phyloP scores from a whole-genome alignment of 92 coral and sea anemone genomes.

The Heteractis magnifica region DNA sequence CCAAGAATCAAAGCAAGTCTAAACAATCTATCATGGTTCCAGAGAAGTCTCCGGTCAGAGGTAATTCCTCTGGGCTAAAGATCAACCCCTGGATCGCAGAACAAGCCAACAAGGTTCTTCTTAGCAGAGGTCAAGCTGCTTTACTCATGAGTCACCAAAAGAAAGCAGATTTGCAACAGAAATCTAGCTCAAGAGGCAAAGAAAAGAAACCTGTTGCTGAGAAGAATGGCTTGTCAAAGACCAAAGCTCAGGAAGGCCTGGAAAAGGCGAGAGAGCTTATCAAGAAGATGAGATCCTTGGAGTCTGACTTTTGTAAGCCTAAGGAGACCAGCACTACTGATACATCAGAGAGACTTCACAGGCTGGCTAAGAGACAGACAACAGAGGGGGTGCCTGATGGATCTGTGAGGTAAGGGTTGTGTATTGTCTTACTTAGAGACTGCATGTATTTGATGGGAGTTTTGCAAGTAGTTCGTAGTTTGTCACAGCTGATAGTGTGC shows the following conservation, averaged over 20 bases:
- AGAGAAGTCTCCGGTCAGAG: conserved; percentile 40
- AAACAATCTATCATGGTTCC: conserved; percentile 13
- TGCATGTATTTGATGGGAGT: not conserved
- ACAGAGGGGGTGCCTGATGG: not conserved
- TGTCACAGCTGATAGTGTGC: no score
- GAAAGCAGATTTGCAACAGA: conserved; percentile 20
- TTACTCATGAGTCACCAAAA: conserved; percentile 57
- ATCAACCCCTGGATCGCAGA: conserved; percentile 93
- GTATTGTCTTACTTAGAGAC: not conserved
- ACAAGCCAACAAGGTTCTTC: conserved; percentile 81
- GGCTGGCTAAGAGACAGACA: conserved; percentile 50
- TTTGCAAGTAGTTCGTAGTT: no score
- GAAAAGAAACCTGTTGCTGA: conserved; percentile 24
- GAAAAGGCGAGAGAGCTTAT: conserved; percentile 75
- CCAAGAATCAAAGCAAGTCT: not conserved
- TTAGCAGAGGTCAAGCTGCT: conserved; percentile 80
- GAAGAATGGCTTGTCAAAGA: conserved; percentile 32
- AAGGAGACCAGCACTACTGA: conserved; percentile 43
- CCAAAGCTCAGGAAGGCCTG: conserved; percentile 64
- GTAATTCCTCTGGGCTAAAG: conserved; percentile 62
- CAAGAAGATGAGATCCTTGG: conserved; percentile 72
- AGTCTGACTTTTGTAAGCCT: conserved; percentile 55
- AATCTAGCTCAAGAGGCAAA: not conserved
- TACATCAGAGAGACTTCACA: conserved; percentile 54
- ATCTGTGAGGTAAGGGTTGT: conserved; percentile 9